Evolutionary conservation across 1,140 invertebrate genomes (phyloP).

Genomic region (Doryteuthis pealeii): DNA sequence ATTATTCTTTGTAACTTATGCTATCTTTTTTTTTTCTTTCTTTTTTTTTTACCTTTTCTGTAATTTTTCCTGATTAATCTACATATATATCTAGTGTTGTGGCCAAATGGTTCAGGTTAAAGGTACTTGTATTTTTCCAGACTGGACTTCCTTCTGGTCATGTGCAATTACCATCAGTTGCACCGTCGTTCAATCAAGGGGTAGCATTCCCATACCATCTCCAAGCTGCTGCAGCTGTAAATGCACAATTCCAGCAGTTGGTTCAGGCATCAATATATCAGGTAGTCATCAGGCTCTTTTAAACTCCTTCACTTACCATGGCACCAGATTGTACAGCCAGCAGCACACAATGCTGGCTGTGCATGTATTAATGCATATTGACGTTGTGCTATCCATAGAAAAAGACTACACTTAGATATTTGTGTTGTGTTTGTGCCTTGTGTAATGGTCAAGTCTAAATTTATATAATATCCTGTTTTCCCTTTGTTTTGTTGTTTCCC

Average conservation of each 20-base stretch:
- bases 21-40: background rate
- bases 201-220: background rate
- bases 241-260: constrained; percentile 4
- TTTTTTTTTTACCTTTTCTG: background rate
- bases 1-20: constrained; percentile 9
- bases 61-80: background rate
- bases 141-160: constrained; percentile 5
- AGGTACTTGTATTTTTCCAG: constrained; percentile 8
- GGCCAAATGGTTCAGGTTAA: constrained; percentile 2
- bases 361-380: constrained; percentile 5
- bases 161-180: constrained; percentile 8
- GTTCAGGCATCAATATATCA: constrained; percentile 10
- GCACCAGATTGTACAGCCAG: background rate
- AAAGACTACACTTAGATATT: too few relatives aligned
- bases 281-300: constrained; percentile 9
- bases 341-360: background rate
- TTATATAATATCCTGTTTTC: too few relatives aligned
- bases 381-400: background rate
- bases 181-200: background rate
- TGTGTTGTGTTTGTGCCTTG: too few relatives aligned
- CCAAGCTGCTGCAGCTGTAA: background rate
- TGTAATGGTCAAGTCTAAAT: too few relatives aligned
- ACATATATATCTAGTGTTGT: background rate
- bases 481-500: too few relatives aligned
- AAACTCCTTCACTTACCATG: constrained; percentile 2